Percentiles rank a stretch among this genome's conserved stretches.
phyloP scores from a whole-genome alignment of 2,888 invertebrate species.

The Entomobrya multifasciata region DNA sequence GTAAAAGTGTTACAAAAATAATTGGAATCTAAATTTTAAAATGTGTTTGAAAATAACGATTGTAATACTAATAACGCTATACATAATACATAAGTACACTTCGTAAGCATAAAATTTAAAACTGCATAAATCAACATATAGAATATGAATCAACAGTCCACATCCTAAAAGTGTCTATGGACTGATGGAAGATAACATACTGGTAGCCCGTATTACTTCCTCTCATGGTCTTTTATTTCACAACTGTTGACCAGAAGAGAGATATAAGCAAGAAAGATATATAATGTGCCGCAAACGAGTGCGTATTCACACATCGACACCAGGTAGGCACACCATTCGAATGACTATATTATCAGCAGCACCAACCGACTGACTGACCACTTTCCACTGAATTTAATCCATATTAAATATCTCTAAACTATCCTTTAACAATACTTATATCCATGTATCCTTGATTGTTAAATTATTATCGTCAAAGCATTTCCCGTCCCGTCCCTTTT shows the following conservation, averaged over 20 bases:
- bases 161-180: slow-evolving; percentile 23
- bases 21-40: too few species aligned
- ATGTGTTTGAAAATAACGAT: too few species aligned
- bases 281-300: slow-evolving; percentile 78
- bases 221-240: neutral
- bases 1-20: too few species aligned
- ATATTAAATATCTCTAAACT: slow-evolving; percentile 27
- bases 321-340: slow-evolving; percentile 31
- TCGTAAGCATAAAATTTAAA: too few species aligned
- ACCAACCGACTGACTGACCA: slow-evolving; percentile 14
- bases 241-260: slow-evolving; percentile 13
- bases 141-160: slow-evolving; percentile 25
- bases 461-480: slow-evolving; percentile 65
- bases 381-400: slow-evolving; percentile 47
- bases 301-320: slow-evolving; percentile 77
- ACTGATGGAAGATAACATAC: slow-evolving; percentile 35
- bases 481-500: slow-evolving; percentile 64
- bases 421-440: slow-evolving; percentile 38
- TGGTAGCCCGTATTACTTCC: slow-evolving; percentile 53
- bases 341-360: slow-evolving; percentile 19
- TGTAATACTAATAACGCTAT: too few species aligned
- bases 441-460: slow-evolving; percentile 32
- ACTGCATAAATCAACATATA: too few species aligned
- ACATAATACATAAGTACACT: too few species aligned
- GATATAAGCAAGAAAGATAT: slow-evolving; percentile 21